A percentile compares a stretch with the other conserved stretches of the same genome.
phyloP scores from a whole-genome alignment of 2,888 invertebrate genomes.

The Megalurothrips usitatus region DNA sequence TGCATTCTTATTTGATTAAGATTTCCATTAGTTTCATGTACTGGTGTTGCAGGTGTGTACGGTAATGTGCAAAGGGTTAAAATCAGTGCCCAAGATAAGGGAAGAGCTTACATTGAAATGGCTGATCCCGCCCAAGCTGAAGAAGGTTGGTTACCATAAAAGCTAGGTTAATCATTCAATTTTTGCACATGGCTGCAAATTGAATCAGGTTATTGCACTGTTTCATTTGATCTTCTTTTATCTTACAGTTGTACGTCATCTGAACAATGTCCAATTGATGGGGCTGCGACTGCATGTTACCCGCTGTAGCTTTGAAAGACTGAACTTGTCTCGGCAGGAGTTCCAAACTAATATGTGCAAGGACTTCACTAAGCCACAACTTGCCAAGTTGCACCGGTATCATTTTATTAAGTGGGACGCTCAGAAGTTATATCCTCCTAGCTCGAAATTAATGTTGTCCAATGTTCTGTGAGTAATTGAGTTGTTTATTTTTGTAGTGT shows the following conservation, averaged over 20 bases:
- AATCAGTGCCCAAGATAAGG: neutral
- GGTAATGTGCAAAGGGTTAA: neutral
- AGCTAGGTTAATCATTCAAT: neutral
- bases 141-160: neutral
- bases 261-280: neutral
- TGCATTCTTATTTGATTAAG: neutral
- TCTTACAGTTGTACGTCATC: neutral
- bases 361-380: neutral
- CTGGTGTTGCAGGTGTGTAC: too few species aligned
- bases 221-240: neutral
- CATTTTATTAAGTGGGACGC: neutral
- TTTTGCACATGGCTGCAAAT: too few species aligned
- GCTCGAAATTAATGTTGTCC: neutral
- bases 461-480: neutral
- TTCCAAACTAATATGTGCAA: neutral
- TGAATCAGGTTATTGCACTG: too few species aligned
- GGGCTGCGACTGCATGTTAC: neutral
- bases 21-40: neutral
- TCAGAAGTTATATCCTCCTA: neutral
- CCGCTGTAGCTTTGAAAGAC: neutral
- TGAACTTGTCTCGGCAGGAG: neutral
- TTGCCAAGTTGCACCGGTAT: neutral
- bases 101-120: neutral
- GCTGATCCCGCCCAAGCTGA: neutral
- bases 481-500: too few species aligned